Base-by-base conservation (phyloP, 2,888 invertebrate species). In the Diarsia dahlii region DNA sequence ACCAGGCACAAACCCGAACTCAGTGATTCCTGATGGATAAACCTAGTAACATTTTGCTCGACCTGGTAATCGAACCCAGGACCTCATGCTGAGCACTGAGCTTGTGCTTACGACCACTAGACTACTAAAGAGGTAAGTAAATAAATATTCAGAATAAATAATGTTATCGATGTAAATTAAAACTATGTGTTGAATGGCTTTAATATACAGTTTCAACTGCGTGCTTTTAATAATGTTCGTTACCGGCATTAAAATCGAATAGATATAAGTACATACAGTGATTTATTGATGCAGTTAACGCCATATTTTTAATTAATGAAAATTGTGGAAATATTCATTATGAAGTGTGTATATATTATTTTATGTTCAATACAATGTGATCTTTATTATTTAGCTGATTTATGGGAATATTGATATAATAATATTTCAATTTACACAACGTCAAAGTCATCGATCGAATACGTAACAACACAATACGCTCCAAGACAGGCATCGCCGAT, bases 301-400 rank as follows among this genome's bases (percentile, higher is more conserved):
- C 62, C 48, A 74, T 65, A 8, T 82, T 82, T 80, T 82, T 80
- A 84, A 84, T 84, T 74, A 82, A 80, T 80, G 73, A 34, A 74
- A 64, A 73, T 68, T 65, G 52, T 48, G 18, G 13, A 56, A 28
- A 65, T 74, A 67, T 72, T 72, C 58, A 71, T 73, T 71, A 76
- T 60, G 34, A 52, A 70, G 69, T 28, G n/a, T 13, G 18, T 58
- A 69, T 10, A 65, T 67, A 46, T 69, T 39, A 39, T 39, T 39
- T 45, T 60, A 54, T 76, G 39, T 34, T 52, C 13, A 20, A 23
- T 74, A 74, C 60, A 23, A 50, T 46, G 8, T 28, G 48, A 15
- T 74, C 20, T 73, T 79, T 69, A n/a, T 45, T 50, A 28, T 56
- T 52, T 50, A 13, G 15, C 20, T 58, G 20, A 10, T 66, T 2